Conservation (phyloP, 2,888 invertebrate genomes). For the Lithodes maja region DNA sequence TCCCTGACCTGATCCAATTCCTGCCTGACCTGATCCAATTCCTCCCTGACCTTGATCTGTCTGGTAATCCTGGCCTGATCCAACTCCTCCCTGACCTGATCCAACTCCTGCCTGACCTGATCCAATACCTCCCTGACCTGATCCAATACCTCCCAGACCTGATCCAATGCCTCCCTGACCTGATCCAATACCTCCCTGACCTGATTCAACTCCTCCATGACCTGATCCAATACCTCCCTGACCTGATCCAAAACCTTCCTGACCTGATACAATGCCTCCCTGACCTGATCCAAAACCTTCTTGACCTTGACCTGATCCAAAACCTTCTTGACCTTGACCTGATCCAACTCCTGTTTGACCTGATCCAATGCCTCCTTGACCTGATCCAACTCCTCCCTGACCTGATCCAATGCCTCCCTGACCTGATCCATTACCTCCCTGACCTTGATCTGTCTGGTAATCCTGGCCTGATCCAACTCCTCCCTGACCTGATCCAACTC, state of each 20-base stretch:
- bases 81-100: not conserved
- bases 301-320: not conserved
- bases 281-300: not conserved
- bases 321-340: constrained; percentile 7
- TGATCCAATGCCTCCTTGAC: not conserved
- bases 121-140: not conserved
- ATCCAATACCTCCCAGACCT: not conserved
- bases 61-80: not conserved
- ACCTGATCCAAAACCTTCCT: not conserved
- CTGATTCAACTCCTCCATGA: not conserved
- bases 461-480: not conserved
- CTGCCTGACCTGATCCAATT: not conserved
- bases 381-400: not conserved
- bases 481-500: not conserved
- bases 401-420: not conserved
- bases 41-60: not conserved
- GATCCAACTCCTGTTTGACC: not conserved
- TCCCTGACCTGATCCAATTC: constrained; percentile 1
- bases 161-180: not conserved
- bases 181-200: constrained; percentile 6
- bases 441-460: too few species aligned
- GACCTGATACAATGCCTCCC: too few species aligned
- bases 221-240: not conserved
- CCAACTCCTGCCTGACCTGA: not conserved
- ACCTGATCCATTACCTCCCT: not conserved